Conservation (phyloP, 2,113 vertebrate genomes). For the Megaleporinus macrocephalus region DNA sequence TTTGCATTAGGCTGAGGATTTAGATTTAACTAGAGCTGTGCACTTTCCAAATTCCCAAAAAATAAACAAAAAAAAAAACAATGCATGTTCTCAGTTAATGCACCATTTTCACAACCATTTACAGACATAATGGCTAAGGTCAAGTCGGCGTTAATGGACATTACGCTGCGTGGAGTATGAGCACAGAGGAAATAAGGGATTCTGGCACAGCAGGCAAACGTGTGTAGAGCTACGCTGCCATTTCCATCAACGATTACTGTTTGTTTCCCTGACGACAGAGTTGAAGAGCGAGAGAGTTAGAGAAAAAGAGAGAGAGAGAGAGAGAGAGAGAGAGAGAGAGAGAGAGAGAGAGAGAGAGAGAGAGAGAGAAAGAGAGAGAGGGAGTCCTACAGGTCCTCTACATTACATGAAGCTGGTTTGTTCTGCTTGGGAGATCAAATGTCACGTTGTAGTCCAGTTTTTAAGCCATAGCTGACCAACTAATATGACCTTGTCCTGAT, state of each 20-base stretch:
- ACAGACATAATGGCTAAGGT: neutral
- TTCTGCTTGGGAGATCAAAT: neutral
- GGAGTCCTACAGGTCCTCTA: neutral
- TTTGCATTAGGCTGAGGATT: neutral
- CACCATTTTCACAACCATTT: neutral
- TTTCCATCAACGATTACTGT: neutral
- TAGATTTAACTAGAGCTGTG: too few species aligned
- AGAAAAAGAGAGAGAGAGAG: neutral
- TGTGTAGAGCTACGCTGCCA: neutral
- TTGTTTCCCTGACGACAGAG: constrained; percentile 3
- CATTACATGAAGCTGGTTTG: neutral
- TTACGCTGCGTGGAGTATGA: neutral
- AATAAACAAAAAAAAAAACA: neutral
- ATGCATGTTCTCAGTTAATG: neutral
- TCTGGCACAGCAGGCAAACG: neutral
- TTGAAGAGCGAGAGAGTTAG: too few species aligned
- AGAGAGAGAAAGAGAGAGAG: neutral
- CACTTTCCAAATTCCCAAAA: neutral
- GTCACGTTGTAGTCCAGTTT: neutral
- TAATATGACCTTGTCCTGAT: neutral
- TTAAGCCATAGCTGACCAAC: neutral
- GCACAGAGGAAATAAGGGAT: neutral
- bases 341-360: neutral
- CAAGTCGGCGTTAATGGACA: neutral
- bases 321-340: neutral